Percentiles rank a stretch among this genome's conserved stretches.
Conservation (phyloP, 37 sponge, comb jelly and placozoan species). For the Cliona cf. orientalis region DNA sequence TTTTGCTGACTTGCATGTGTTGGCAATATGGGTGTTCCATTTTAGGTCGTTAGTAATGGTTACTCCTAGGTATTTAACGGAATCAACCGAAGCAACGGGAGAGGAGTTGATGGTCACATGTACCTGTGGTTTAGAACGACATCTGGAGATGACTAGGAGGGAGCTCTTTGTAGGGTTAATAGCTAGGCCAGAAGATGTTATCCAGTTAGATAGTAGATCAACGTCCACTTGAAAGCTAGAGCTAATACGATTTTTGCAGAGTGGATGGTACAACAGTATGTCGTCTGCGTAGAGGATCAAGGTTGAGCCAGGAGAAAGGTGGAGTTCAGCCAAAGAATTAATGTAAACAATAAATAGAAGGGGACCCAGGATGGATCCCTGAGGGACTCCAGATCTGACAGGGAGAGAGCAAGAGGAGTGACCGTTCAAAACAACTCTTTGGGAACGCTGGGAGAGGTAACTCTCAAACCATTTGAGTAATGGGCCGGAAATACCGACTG, state of each 20-base stretch:
- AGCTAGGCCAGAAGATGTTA: neutral
- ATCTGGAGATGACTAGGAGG: neutral
- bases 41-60: constrained; percentile 10
- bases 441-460: too few relatives aligned
- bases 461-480: too few relatives aligned
- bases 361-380: too few relatives aligned
- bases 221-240: neutral
- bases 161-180: neutral
- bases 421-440: too few relatives aligned
- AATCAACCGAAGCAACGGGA: neutral
- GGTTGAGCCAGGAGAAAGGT: neutral
- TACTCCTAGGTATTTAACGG: neutral
- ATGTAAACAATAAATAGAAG: too few relatives aligned
- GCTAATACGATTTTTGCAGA: neutral
- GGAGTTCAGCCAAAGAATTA: neutral
- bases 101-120: neutral
- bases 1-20: neutral
- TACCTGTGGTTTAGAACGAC: neutral
- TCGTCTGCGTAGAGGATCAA: too few relatives aligned
- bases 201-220: neutral
- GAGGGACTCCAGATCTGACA: too few relatives aligned
- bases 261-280: neutral
- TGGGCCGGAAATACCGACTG: too few relatives aligned
- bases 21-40: constrained; percentile 1
- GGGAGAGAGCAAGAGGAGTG: too few relatives aligned